Percentiles rank a stretch among this genome's conserved stretches.
Evolutionary conservation across 2,113 vertebrate genomes (phyloP).

Genomic region (Dolichallabes microphthalmus): DNA sequence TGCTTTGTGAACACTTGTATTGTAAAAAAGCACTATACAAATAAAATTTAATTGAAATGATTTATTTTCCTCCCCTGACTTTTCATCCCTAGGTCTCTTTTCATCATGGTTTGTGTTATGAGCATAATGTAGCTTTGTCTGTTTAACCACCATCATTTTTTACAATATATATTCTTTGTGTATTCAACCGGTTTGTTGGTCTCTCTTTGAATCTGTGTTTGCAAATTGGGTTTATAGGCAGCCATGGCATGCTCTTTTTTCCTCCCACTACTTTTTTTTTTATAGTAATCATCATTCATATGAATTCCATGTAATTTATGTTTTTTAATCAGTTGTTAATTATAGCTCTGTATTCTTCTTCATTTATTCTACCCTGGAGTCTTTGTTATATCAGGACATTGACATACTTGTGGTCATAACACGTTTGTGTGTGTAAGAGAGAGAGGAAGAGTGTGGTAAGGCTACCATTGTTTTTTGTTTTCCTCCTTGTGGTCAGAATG

Average conservation of each 20-base stretch:
- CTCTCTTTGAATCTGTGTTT: not conserved
- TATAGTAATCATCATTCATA: slow-evolving; percentile 61
- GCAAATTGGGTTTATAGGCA: slow-evolving; percentile 26
- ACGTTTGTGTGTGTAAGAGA: not conserved
- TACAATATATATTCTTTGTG: not conserved
- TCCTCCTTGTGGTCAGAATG: not conserved
- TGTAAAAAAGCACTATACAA: not conserved
- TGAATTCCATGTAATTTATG: slow-evolving; percentile 62
- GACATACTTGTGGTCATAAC: not conserved
- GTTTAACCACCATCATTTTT: not conserved
- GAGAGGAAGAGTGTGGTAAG: not conserved
- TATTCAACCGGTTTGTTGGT: not conserved
- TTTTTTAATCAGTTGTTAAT: slow-evolving; percentile 76
- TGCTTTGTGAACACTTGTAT: not conserved
- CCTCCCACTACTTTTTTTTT: slow-evolving; percentile 53
- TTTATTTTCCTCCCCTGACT: not conserved
- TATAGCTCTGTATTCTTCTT: slow-evolving; percentile 56
- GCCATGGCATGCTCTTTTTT: slow-evolving; percentile 51
- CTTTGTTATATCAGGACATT: slow-evolving; percentile 14
- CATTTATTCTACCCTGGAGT: not conserved
- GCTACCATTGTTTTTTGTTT: not conserved
- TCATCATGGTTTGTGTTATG: not conserved
- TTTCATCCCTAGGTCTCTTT: not conserved
- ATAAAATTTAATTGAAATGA: not conserved
- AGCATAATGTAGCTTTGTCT: not conserved